Conservation (phyloP, 2,113 vertebrate genomes). For the Aix galericulata region DNA sequence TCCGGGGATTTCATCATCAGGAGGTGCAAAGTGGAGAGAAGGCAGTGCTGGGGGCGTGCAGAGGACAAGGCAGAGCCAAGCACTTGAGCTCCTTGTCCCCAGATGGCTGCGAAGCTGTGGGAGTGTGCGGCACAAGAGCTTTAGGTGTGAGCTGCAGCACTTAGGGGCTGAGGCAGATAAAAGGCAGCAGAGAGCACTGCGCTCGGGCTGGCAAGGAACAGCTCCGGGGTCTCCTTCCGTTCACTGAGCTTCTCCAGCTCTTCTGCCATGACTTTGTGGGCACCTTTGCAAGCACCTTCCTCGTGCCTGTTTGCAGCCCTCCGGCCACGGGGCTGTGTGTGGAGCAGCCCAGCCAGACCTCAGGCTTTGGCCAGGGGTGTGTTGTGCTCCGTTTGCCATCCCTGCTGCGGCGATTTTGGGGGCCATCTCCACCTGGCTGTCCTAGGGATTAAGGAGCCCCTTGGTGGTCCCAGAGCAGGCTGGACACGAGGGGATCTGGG, state of each 20-base stretch:
- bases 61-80: background rate
- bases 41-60: too few relatives aligned
- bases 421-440: background rate
- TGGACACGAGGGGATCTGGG: background rate
- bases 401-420: background rate
- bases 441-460: background rate
- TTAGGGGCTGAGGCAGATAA: background rate
- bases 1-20: background rate
- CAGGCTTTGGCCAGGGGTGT: background rate
- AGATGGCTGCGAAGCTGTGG: background rate
- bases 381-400: background rate
- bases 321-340: background rate
- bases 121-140: background rate
- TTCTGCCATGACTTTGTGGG: background rate
- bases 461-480: background rate
- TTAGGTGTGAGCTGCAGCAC: background rate
- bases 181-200: background rate
- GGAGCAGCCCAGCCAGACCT: background rate
- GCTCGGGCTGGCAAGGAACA: too few relatives aligned
- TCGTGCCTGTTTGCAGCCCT: accelerated
- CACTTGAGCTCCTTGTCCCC: background rate
- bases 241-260: background rate
- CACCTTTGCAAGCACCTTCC: background rate
- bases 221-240: background rate
- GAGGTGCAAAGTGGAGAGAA: background rate